These are phyloP conservation scores for Scaptomyza hsui DNA, from an alignment of 1,140 invertebrate genomes.

Conservation along the genomic window DNA sequence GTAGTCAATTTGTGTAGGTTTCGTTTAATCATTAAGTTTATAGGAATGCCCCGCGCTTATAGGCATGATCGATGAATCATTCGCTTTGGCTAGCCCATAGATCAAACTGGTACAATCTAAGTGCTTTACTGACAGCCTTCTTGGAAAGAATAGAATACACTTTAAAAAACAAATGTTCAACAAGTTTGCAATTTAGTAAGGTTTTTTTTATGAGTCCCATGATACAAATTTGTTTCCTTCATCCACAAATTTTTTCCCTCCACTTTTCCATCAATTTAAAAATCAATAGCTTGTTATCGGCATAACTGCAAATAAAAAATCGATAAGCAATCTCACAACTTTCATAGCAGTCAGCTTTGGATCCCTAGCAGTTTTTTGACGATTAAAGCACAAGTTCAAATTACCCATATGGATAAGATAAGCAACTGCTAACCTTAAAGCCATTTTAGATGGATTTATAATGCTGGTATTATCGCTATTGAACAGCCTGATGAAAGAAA, in stretches of 20 bases:
- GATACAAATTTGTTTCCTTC: no score
- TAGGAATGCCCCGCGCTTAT: not conserved
- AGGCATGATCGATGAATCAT: conserved; percentile 22
- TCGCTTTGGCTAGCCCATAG: not conserved
- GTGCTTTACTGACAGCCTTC: conserved; percentile 16
- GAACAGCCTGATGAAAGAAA: conserved; percentile 1
- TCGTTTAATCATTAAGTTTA: conserved; percentile 5
- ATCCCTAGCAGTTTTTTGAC: not conserved
- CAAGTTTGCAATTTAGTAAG: not conserved
- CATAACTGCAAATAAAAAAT: no score
- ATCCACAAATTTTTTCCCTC: no score
- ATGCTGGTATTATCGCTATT: conserved; percentile 13
- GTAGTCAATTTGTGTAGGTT: conserved; percentile 1
- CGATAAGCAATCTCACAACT: not conserved
- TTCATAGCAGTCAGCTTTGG: conserved; percentile 3
- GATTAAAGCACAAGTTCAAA: not conserved
- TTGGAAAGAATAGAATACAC: conserved; percentile 6
- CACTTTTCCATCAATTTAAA: no score
- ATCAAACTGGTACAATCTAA: not conserved
- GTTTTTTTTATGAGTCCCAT: no score
- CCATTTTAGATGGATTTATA: conserved; percentile 25
- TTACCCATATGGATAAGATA: conserved; percentile 32
- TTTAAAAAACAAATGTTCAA: no score
- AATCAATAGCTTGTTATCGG: not conserved
- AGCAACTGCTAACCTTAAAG: conserved; percentile 9